phyloP scores from a whole-genome alignment of 2,888 invertebrate species.

The Zaprionus obscuricornis region DNA sequence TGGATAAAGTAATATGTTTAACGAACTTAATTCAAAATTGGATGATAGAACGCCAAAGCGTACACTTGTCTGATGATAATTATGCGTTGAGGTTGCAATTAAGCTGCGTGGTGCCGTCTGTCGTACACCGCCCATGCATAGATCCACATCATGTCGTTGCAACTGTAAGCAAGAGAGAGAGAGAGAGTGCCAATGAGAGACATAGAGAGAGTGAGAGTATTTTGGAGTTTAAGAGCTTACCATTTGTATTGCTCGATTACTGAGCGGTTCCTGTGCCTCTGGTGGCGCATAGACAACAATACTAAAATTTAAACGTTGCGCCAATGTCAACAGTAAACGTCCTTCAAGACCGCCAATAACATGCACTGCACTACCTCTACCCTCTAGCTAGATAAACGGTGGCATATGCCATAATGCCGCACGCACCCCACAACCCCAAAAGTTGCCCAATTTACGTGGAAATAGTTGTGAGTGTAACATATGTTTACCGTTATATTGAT shows the following conservation, averaged over 20 bases:
- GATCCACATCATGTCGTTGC: constrained; percentile 30
- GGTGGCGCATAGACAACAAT: constrained; percentile 23
- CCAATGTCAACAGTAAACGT: constrained; percentile 51
- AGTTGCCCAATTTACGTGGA: constrained; percentile 63
- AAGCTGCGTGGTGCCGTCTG: constrained; percentile 41
- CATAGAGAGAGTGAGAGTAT: background rate
- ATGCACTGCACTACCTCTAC: background rate
- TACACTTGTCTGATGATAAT: constrained; percentile 57
- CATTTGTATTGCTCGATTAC: constrained; percentile 48
- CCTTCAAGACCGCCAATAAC: constrained; percentile 63
- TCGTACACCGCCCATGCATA: constrained; percentile 64
- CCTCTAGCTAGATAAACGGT: constrained; percentile 47
- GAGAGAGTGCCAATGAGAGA: background rate
- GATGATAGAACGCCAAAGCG: constrained; percentile 46
- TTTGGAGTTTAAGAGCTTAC: constrained; percentile 35
- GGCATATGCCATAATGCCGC: constrained; percentile 48
- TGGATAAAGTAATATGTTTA: constrained; percentile 57
- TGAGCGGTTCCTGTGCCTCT: background rate
- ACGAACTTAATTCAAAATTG: constrained; percentile 46
- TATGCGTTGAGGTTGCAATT: constrained; percentile 57
- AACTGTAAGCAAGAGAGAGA: constrained; percentile 33
- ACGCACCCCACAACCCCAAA: constrained; percentile 64
- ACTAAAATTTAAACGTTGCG: constrained; percentile 58
- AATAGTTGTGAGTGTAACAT: constrained; percentile 51
- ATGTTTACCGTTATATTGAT: constrained; percentile 51